Base-by-base conservation (phyloP, 2,113 vertebrate species). In the Hyaena hyaena region DNA sequence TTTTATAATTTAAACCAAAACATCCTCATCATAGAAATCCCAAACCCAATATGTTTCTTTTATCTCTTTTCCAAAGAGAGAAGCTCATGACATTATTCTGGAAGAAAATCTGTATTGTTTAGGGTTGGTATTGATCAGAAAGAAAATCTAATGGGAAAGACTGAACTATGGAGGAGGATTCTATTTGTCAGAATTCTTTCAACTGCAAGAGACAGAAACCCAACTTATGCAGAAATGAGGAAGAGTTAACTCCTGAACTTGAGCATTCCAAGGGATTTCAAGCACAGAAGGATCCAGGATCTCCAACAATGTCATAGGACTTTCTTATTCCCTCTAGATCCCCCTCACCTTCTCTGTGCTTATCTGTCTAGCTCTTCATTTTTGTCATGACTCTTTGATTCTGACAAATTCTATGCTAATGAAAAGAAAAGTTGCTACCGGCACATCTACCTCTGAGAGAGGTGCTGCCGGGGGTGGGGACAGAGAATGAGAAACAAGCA, bases 401-500 rank as follows among this genome's bases (percentile, higher is more conserved):
- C 31, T 48, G 26, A 66, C 84, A 48, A 48, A 39, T 35, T 53
- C 65, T 55, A 21, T 28, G 45, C 65, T 63, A 80, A 1, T 21
- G 31, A 31, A 63, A 73, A n/a, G 21, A 45, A 80, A 80, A 77
- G 53, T 12, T 80, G 63, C 50, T 63, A 28, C 17, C 31, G 79
- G 48, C n/a, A 71, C n/a, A 85, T 31, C 58, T 61, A 63, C 24
- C 43, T 45, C 14, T 7, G 73, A 80, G 19, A 33, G 58, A 58
- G 1, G 77, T 21, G 31, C 33, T n/a, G 31, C 1, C 0, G 48
- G 1, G 10, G 71, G 19, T 19, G 21, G 10, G 2, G 8, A 24
- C 21, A 31, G 8, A 39, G 21, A 50, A 26, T 15, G 15, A 39
- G 26, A 83, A 6, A 35, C 5, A 81, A 24, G 31, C 28, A 83